Evolutionary conservation across 2,888 invertebrate genomes (phyloP).

Genomic region (Apodemia duryi): DNA sequence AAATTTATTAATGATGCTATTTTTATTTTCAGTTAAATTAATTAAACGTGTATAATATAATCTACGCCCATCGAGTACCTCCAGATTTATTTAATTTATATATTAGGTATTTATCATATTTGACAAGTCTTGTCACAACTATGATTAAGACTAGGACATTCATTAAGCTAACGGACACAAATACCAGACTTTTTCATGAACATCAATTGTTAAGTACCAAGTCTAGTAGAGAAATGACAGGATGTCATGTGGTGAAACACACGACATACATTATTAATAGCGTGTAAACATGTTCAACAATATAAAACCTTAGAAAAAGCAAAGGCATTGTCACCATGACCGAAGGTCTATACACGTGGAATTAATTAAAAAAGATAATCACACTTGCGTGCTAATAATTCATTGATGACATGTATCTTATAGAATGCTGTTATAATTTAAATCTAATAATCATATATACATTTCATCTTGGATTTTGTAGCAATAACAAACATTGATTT

Average conservation of each 20-base stretch:
- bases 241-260: conserved; percentile 2
- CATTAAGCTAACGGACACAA: too few species aligned
- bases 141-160: too few species aligned
- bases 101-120: too few species aligned
- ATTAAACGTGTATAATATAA: too few species aligned
- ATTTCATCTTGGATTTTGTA: too few species aligned
- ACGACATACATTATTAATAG: conserved; percentile 6
- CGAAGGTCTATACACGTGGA: conserved; percentile 19
- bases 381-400: conserved; percentile 17
- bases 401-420: conserved; percentile 1
- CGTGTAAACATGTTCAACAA: conserved; percentile 7
- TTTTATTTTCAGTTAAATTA: too few species aligned
- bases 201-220: background rate
- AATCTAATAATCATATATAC: background rate
- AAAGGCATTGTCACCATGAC: conserved; percentile 8
- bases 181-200: too few species aligned
- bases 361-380: conserved; percentile 17
- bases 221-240: background rate
- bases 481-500: too few species aligned
- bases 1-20: too few species aligned
- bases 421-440: background rate
- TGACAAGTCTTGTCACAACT: too few species aligned
- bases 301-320: conserved; percentile 6
- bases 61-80: too few species aligned
- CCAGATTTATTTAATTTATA: too few species aligned